Evolutionary conservation across 2,113 vertebrate species (phyloP).

Genomic region (Alethe castanea): DNA sequence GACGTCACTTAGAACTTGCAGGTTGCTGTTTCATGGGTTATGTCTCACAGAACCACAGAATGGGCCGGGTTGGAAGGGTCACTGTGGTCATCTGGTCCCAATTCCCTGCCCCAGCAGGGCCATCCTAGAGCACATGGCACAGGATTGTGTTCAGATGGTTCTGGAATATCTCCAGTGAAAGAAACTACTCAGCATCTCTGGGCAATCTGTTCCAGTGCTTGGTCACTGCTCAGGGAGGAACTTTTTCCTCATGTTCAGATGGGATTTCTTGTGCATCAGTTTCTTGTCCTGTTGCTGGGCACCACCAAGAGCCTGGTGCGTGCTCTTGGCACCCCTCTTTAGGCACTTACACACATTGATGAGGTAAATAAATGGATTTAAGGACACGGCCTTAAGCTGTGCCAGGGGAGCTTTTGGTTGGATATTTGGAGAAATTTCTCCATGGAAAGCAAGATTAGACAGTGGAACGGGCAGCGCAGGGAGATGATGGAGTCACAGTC

Average conservation of each 20-base stretch:
- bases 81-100: background rate
- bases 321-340: background rate
- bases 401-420: background rate
- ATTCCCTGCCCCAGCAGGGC: background rate
- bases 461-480: background rate
- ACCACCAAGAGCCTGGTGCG: too few species aligned
- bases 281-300: background rate
- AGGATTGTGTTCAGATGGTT: too few species aligned
- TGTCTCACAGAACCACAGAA: background rate
- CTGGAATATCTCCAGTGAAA: background rate
- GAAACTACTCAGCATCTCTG: background rate
- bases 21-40: background rate
- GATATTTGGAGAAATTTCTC: background rate
- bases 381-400: background rate
- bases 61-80: background rate
- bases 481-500: background rate
- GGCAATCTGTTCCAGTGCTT: background rate
- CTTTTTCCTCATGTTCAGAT: background rate
- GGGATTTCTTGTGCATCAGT: background rate
- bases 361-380: fast-evolving
- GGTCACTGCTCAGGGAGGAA: background rate
- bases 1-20: background rate
- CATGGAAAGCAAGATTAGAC: background rate
- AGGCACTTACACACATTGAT: too few species aligned
- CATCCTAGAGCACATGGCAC: background rate